phyloP scores from a whole-genome alignment of 2,113 vertebrate genomes.

The Pteruthius melanotis region DNA sequence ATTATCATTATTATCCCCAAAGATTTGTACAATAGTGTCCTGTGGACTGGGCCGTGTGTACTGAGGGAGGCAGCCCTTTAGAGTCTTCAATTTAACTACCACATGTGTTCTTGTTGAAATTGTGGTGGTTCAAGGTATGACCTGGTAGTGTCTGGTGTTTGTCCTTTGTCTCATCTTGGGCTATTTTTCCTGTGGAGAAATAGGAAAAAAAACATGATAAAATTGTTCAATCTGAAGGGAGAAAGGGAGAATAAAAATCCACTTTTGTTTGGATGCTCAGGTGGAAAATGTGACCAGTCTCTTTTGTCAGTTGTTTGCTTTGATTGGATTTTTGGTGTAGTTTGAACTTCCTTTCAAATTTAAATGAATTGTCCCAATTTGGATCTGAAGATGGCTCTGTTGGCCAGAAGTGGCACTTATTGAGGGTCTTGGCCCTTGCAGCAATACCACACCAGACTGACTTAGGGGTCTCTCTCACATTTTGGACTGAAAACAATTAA shows the following conservation, averaged over 20 bases:
- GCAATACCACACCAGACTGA: neutral
- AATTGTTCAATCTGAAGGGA: neutral
- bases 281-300: neutral
- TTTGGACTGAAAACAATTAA: neutral
- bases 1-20: neutral
- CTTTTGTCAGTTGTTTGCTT: neutral
- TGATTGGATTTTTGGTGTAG: neutral
- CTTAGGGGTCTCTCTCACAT: neutral
- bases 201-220: fast-evolving
- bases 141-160: neutral
- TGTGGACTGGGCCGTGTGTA: neutral
- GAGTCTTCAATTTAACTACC: neutral
- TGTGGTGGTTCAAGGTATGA: fast-evolving
- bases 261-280: neutral
- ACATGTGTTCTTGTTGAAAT: fast-evolving
- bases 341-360: neutral
- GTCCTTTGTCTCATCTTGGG: neutral
- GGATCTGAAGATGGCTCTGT: neutral
- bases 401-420: neutral
- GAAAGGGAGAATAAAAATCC: neutral
- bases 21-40: neutral
- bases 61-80: neutral
- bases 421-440: neutral
- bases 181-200: neutral
- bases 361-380: neutral